Conservation (phyloP, 2,888 invertebrate species). For the Cantharis rustica region DNA sequence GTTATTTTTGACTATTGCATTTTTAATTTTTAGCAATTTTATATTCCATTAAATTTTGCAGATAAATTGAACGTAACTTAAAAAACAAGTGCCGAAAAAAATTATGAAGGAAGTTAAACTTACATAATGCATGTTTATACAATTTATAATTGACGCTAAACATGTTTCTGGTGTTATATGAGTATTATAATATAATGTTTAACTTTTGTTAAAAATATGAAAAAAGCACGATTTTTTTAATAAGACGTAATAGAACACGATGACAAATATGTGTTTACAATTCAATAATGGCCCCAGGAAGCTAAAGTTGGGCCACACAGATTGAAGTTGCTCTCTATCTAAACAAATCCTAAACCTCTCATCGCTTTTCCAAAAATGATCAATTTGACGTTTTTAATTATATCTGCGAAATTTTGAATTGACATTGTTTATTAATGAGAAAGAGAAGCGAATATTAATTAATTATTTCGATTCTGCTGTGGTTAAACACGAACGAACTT, state of each 20-base stretch:
- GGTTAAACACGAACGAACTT: neutral
- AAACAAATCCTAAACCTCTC: constrained; percentile 52
- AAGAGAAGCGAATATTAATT: no score
- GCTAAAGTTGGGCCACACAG: constrained; percentile 42
- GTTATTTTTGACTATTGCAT: constrained; percentile 47
- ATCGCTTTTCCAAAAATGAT: constrained; percentile 46
- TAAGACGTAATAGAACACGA: constrained; percentile 28
- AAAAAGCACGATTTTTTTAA: neutral
- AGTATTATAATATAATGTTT: neutral
- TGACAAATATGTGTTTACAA: constrained; percentile 39
- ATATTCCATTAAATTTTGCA: neutral
- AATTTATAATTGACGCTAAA: neutral
- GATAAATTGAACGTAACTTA: neutral
- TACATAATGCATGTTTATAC: neutral
- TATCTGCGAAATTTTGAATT: neutral
- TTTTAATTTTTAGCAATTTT: constrained; percentile 29
- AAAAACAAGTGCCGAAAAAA: neutral
- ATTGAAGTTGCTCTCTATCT: constrained; percentile 45
- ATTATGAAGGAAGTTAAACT: neutral
- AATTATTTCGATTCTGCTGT: no score
- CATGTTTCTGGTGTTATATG: neutral
- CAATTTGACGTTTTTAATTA: neutral
- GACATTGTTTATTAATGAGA: neutral
- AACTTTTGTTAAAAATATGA: neutral
- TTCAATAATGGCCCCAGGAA: constrained; percentile 38